Conservation (phyloP, 2,113 vertebrate species). For the Oncorhynchus clarkii region DNA sequence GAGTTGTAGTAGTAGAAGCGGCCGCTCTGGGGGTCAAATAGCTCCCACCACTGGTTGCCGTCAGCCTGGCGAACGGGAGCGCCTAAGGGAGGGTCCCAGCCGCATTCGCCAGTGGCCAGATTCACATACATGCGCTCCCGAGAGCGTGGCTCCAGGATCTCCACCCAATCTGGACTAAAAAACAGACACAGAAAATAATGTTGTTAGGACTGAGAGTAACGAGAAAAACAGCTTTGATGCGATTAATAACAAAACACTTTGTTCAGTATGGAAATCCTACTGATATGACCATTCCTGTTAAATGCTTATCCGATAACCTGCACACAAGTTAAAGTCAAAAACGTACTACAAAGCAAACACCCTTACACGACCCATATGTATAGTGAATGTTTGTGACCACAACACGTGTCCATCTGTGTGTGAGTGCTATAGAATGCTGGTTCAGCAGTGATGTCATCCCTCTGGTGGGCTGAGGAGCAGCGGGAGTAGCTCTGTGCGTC, state of each 20-base stretch:
- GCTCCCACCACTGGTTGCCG: constrained; percentile 91
- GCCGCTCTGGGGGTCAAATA: constrained; percentile 83
- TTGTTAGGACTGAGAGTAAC: background rate
- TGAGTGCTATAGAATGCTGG: background rate
- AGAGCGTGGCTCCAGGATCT: constrained; percentile 88
- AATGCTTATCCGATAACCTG: too few relatives aligned
- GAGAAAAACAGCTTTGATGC: background rate
- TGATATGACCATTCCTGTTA: too few relatives aligned
- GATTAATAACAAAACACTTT: background rate
- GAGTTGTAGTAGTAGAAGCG: constrained; percentile 93
- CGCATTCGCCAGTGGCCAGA: constrained; percentile 81
- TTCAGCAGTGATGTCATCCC: constrained; percentile 49
- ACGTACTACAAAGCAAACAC: too few relatives aligned
- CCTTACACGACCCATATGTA: background rate
- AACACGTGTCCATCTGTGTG: background rate
- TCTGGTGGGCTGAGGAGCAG: constrained; percentile 25
- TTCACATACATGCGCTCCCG: constrained; percentile 88
- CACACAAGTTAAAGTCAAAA: too few relatives aligned
- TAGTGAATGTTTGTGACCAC: background rate
- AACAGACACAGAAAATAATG: constrained; percentile 19
- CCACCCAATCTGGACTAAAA: constrained; percentile 86
- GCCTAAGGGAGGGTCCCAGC: constrained; percentile 82
- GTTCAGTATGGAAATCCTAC: background rate
- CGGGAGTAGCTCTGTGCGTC: constrained; percentile 14
- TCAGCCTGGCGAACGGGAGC: constrained; percentile 81